These are phyloP conservation scores for Chymomyza amoena DNA, from an alignment of 2,888 invertebrate genomes.

Conservation along the genomic window DNA sequence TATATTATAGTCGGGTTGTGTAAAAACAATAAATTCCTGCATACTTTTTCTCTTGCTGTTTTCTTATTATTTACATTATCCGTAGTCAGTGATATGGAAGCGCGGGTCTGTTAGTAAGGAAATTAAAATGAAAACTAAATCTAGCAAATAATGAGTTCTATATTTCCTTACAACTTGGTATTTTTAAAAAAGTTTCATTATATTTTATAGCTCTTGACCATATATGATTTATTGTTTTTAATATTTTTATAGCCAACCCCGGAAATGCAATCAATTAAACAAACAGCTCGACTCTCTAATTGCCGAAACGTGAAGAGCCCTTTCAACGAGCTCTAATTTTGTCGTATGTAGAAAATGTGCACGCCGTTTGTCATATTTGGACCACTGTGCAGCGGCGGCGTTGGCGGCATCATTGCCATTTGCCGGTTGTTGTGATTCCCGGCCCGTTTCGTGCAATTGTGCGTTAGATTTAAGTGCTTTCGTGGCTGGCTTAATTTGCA, in stretches of 20 bases:
- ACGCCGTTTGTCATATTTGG: background rate
- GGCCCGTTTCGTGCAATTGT: constrained; percentile 65
- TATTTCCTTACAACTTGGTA: too few species aligned
- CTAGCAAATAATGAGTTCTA: too few species aligned
- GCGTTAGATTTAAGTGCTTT: constrained; percentile 75
- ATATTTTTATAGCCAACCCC: background rate
- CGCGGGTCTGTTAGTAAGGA: too few species aligned
- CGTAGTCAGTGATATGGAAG: too few species aligned
- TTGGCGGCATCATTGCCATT: background rate
- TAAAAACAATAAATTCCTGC: too few species aligned
- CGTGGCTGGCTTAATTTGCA: constrained; percentile 74
- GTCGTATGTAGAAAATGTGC: background rate
- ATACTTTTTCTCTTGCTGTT: too few species aligned
- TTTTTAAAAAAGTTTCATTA: too few species aligned
- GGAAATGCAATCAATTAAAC: background rate
- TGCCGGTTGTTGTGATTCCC: constrained; percentile 12
- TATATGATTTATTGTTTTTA: background rate
- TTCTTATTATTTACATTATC: too few species aligned
- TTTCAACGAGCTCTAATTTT: background rate
- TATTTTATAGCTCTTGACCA: too few species aligned
- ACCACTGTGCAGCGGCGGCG: background rate
- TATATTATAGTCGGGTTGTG: too few species aligned
- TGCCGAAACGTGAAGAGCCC: background rate
- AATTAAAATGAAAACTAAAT: too few species aligned
- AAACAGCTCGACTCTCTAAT: background rate